Conservation (phyloP, 1,140 invertebrate genomes). For the Nebria ingens region DNA sequence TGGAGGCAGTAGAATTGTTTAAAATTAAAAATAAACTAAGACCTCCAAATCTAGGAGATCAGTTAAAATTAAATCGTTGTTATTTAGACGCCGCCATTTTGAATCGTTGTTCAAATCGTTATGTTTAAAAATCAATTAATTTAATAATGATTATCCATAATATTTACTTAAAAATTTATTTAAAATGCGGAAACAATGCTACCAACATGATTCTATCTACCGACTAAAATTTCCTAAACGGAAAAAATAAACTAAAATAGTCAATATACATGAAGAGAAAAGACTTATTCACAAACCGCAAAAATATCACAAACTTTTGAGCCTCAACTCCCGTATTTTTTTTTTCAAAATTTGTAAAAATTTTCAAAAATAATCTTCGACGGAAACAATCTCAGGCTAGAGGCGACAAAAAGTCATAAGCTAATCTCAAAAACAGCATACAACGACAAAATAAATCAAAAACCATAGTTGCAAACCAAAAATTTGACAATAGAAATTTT, state of each 20-base stretch:
- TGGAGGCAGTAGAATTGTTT: no score
- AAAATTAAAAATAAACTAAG: not conserved
- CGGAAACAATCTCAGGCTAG: not conserved
- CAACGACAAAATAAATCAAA: not conserved
- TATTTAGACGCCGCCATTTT: not conserved
- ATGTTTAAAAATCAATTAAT: not conserved
- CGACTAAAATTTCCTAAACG: not conserved
- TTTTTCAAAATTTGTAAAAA: not conserved
- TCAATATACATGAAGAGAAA: no score
- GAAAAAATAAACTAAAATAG: not conserved
- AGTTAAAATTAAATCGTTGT: not conserved
- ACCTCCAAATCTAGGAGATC: not conserved
- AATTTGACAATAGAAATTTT: not conserved
- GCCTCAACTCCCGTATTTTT: no score
- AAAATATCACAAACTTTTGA: slow-evolving; percentile 5
- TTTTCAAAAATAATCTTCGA: not conserved
- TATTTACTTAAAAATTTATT: not conserved
- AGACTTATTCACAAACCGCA: slow-evolving; percentile 5
- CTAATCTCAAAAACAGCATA: not conserved
- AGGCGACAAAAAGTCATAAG: not conserved
- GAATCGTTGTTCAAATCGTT: not conserved
- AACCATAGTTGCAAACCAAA: not conserved
- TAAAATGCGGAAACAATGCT: not conserved
- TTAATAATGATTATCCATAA: not conserved
- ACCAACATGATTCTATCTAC: not conserved